Evolutionary conservation across 2,113 vertebrate genomes (phyloP).

Genomic region (Boleophthalmus pectinirostris): DNA sequence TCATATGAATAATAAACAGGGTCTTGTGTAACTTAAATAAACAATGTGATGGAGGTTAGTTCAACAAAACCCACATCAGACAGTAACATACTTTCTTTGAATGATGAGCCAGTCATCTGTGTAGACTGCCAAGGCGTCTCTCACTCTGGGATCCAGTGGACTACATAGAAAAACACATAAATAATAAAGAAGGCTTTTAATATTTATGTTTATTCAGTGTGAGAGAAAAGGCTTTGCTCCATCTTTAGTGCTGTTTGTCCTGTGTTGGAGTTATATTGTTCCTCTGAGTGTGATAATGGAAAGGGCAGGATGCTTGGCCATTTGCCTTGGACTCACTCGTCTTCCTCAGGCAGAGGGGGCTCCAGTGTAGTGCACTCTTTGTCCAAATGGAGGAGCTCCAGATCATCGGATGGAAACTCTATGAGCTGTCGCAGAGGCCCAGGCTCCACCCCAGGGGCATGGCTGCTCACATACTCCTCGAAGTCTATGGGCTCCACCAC

Average conservation of each 20-base stretch:
- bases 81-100: slow-evolving; percentile 82
- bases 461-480: slow-evolving; percentile 85
- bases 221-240: slow-evolving; percentile 49
- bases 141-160: slow-evolving; percentile 84
- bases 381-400: slow-evolving; percentile 83
- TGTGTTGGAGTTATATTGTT: slow-evolving; percentile 28
- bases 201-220: slow-evolving; percentile 49
- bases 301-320: slow-evolving; percentile 10
- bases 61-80: slow-evolving; percentile 14
- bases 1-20: slow-evolving; percentile 3
- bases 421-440: slow-evolving; percentile 83
- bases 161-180: slow-evolving; percentile 71
- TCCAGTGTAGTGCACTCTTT: slow-evolving; percentile 88
- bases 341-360: slow-evolving; percentile 83
- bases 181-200: slow-evolving; percentile 61
- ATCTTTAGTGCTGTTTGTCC: slow-evolving; percentile 31
- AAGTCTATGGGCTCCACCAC: slow-evolving; percentile 89
- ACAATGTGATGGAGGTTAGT: slow-evolving; percentile 28
- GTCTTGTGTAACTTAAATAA: slow-evolving; percentile 23
- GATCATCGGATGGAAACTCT: slow-evolving; percentile 87
- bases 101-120: slow-evolving; percentile 90
- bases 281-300: slow-evolving; percentile 17
- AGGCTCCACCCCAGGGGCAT: slow-evolving; percentile 79
- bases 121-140: slow-evolving; percentile 86
- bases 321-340: slow-evolving; percentile 70